Conservation (phyloP, 2,888 invertebrate species). For the Blastobasis lacticolella region DNA sequence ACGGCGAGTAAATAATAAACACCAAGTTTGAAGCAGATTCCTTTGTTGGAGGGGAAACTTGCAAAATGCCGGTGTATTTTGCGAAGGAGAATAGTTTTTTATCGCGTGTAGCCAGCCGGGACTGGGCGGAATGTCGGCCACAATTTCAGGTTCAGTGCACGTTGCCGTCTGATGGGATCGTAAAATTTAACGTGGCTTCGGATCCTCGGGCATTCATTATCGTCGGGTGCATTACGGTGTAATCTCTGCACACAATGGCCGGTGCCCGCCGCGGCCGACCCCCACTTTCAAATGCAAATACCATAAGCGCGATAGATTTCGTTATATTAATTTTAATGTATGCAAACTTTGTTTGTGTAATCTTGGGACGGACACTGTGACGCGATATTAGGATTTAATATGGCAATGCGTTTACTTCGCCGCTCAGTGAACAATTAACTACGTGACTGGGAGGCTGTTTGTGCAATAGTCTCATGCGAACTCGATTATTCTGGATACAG, state of each 20-base stretch:
- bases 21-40: not conserved
- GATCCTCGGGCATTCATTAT: constrained; percentile 18
- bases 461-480: not conserved
- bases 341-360: not conserved
- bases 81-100: constrained; percentile 2
- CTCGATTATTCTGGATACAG: not conserved
- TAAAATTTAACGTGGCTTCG: constrained; percentile 39
- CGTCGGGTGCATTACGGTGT: constrained; percentile 19
- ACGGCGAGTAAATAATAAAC: too few species aligned
- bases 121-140: constrained; percentile 4
- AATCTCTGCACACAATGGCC: constrained; percentile 20
- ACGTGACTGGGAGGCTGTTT: constrained; percentile 16
- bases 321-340: constrained; percentile 1
- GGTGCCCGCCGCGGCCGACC: constrained; percentile 8
- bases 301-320: not conserved
- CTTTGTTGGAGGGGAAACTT: not conserved
- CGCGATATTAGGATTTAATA: too few species aligned
- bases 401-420: too few species aligned
- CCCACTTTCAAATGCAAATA: constrained; percentile 11
- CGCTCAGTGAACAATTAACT: constrained; percentile 17
- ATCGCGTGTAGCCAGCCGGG: constrained; percentile 1
- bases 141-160: constrained; percentile 36
- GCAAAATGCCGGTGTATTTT: not conserved
- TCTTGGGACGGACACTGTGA: too few species aligned
- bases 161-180: constrained; percentile 45